Conservation (phyloP, 2,797 vertebrate species). For the Scomberomorus guttatus region DNA sequence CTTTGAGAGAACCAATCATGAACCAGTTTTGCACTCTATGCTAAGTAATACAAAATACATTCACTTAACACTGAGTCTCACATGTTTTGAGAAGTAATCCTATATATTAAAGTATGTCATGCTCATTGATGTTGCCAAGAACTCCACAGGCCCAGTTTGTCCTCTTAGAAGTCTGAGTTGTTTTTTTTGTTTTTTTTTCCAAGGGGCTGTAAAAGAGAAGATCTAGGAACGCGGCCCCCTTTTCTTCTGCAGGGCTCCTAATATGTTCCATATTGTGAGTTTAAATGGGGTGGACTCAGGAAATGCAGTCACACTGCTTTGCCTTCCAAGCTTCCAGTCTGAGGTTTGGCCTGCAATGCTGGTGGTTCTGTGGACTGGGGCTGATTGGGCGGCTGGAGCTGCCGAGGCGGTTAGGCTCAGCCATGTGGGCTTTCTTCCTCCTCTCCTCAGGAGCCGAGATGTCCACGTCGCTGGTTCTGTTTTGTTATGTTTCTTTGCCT, state of each 20-base stretch:
- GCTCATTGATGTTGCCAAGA: constrained; percentile 70
- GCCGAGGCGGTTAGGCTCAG: constrained; percentile 76
- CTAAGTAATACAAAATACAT: constrained; percentile 60
- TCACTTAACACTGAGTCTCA: constrained; percentile 53
- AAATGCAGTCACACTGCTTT: constrained; percentile 87
- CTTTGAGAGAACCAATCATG: constrained; percentile 38
- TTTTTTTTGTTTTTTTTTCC: constrained; percentile 67
- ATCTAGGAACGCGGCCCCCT: constrained; percentile 75
- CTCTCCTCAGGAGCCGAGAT: constrained; percentile 72
- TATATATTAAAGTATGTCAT: constrained; percentile 69
- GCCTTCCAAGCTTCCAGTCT: constrained; percentile 87
- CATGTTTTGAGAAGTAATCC: constrained; percentile 69
- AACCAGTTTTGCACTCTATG: constrained; percentile 50
- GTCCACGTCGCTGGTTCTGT: constrained; percentile 77
- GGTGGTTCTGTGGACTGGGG: constrained; percentile 82
- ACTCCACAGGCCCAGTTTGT: constrained; percentile 73
- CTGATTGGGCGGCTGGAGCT: constrained; percentile 78
- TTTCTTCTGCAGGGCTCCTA: constrained; percentile 79
- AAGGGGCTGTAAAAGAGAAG: constrained; percentile 83
- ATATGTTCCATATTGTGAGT: constrained; percentile 91
- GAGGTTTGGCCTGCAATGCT: constrained; percentile 79
- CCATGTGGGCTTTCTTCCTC: constrained; percentile 82
- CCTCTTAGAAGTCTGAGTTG: constrained; percentile 72
- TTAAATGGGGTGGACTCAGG: constrained; percentile 88
- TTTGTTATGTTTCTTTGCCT: constrained; percentile 61